Evolutionary conservation across 2,113 vertebrate genomes (phyloP).

Genomic region (Colossoma macropomum): DNA sequence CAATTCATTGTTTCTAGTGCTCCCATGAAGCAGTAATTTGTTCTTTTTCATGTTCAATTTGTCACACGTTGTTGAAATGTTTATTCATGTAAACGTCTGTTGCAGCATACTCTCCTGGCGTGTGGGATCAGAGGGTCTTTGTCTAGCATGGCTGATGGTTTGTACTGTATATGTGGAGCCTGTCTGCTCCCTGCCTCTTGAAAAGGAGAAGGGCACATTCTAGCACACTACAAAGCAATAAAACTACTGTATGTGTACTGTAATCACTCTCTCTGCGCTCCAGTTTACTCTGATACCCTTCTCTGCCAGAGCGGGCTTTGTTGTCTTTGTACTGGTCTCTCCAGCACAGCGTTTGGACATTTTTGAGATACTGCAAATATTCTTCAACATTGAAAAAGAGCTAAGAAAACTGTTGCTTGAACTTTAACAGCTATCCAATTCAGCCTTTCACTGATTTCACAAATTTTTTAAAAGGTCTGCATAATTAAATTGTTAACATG

Average conservation of each 20-base stretch:
- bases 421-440: too few relatives aligned
- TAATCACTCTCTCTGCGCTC: constrained; percentile 22
- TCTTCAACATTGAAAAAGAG: not conserved
- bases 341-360: not conserved
- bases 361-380: not conserved
- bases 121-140: constrained; percentile 6
- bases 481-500: too few relatives aligned
- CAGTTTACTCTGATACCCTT: not conserved
- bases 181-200: not conserved
- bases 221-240: constrained; percentile 14
- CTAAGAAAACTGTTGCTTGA: not conserved
- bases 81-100: constrained; percentile 9
- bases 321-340: constrained; percentile 16
- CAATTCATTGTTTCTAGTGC: not conserved
- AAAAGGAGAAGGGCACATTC: not conserved
- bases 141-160: not conserved
- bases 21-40: not conserved
- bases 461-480: too few relatives aligned
- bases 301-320: not conserved
- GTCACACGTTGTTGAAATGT: constrained; percentile 7
- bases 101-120: not conserved
- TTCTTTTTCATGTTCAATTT: constrained; percentile 21
- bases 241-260: not conserved
- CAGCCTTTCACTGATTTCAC: too few relatives aligned
- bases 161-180: not conserved